phyloP scores from a whole-genome alignment of 2,113 vertebrate species.

The Junco hyemalis region DNA sequence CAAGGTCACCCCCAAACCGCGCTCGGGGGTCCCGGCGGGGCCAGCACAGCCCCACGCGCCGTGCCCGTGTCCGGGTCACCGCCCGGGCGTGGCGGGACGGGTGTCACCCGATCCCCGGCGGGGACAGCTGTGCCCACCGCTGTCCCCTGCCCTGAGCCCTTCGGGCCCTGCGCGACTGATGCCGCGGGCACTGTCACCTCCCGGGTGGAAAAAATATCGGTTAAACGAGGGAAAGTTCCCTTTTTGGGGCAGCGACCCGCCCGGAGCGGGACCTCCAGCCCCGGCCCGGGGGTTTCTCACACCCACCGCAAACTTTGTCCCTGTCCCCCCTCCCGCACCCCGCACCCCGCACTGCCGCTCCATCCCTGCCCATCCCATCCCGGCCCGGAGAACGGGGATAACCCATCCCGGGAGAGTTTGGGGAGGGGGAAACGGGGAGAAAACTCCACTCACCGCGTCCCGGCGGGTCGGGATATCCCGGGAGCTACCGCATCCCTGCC shows the following conservation, averaged over 20 bases:
- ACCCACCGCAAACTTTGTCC: fast-evolving
- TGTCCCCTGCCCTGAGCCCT: neutral
- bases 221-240: neutral
- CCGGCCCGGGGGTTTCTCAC: fast-evolving
- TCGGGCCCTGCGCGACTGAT: too few species aligned
- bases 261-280: neutral
- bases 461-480: neutral
- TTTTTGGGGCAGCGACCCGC: neutral
- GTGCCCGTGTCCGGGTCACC: neutral
- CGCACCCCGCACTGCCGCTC: neutral
- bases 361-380: neutral
- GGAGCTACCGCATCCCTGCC: neutral
- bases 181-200: neutral
- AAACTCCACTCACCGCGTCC: neutral
- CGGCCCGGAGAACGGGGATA: neutral
- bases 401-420: neutral
- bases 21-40: neutral
- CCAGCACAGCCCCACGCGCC: neutral
- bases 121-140: neutral
- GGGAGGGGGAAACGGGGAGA: neutral
- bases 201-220: fast-evolving
- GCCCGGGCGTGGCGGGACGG: neutral
- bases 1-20: neutral
- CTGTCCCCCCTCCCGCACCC: neutral
- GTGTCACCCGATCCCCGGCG: fast-evolving